These are phyloP conservation scores for Drosophila phalerata DNA, from an alignment of 2,888 invertebrate genomes.

Conservation along the genomic window DNA sequence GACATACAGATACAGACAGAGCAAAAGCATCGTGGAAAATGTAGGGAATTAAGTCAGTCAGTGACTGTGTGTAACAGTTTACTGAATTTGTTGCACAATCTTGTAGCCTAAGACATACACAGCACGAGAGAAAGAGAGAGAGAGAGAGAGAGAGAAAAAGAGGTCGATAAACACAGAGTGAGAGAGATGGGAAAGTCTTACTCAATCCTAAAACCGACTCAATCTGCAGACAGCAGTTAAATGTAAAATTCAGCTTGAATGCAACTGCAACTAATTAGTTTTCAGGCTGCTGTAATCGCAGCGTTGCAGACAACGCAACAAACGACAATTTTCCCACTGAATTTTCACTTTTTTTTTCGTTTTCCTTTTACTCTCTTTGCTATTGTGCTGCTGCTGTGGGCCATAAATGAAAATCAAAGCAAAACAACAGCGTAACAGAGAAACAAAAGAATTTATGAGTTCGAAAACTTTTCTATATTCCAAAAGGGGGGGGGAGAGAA, in stretches of 20 bases:
- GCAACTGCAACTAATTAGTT: constrained; percentile 79
- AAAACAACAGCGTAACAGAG: constrained; percentile 40
- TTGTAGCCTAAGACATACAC: constrained; percentile 10
- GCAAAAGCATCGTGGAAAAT: constrained; percentile 53
- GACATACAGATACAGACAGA: constrained; percentile 12
- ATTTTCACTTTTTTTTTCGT: constrained; percentile 71
- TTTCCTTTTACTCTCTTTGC: constrained; percentile 37
- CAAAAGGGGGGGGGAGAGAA: neutral
- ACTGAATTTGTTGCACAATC: constrained; percentile 80
- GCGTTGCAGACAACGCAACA: constrained; percentile 47
- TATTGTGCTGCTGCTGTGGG: constrained; percentile 30
- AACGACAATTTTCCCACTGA: constrained; percentile 78
- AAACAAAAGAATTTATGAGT: constrained; percentile 75
- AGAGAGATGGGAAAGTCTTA: constrained; percentile 53
- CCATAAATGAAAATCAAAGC: constrained; percentile 63
- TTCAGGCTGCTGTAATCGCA: constrained; percentile 67
- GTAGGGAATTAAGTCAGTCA: constrained; percentile 81
- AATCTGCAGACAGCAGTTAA: constrained; percentile 46
- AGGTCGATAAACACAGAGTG: constrained; percentile 14
- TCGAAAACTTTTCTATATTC: constrained; percentile 67
- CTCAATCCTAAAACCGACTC: constrained; percentile 53
- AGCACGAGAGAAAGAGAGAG: constrained; percentile 3
- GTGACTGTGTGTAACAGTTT: constrained; percentile 77
- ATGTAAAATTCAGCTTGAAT: constrained; percentile 67
- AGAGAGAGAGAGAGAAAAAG: constrained; percentile 25